A percentile compares a stretch with the other conserved stretches of the same genome.
These are phyloP conservation scores for Nycticryphes semicollaris DNA, from an alignment of 2,113 vertebrate species.

Conservation along the genomic window DNA sequence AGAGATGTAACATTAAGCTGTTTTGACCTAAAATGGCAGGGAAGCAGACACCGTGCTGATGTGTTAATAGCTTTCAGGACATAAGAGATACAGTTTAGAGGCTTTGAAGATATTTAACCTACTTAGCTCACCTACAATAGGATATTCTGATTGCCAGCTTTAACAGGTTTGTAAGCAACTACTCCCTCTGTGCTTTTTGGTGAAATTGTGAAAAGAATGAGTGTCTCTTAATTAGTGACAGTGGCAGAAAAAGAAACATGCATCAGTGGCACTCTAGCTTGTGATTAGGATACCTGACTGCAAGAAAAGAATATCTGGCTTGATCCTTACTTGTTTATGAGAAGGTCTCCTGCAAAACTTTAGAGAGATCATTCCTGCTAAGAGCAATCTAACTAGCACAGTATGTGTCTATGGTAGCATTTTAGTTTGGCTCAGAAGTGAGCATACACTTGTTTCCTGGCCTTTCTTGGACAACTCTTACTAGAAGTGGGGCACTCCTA, in stretches of 20 bases:
- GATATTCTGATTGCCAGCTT: slow-evolving; percentile 27
- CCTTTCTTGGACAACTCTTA: no score
- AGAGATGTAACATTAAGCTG: neutral
- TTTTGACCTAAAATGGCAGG: neutral
- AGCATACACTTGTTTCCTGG: neutral
- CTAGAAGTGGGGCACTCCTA: no score
- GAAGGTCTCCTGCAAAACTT: neutral
- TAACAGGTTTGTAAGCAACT: neutral
- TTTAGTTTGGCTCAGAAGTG: neutral
- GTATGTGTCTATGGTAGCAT: neutral
- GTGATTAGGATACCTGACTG: neutral
- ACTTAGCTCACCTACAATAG: slow-evolving; percentile 10
- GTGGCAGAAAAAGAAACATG: neutral
- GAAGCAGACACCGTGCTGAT: neutral
- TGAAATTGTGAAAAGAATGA: neutral
- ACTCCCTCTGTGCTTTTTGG: neutral
- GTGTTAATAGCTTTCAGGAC: slow-evolving; percentile 19
- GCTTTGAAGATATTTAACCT: slow-evolving; percentile 42
- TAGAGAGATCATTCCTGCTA: neutral
- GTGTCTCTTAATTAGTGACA: neutral
- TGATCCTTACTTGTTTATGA: neutral
- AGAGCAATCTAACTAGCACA: neutral
- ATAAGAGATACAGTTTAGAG: neutral
- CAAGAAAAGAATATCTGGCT: neutral
- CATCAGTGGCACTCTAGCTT: neutral